These are phyloP conservation scores for Agelastica alni DNA, from an alignment of 2,888 invertebrate genomes.

Conservation along the genomic window DNA sequence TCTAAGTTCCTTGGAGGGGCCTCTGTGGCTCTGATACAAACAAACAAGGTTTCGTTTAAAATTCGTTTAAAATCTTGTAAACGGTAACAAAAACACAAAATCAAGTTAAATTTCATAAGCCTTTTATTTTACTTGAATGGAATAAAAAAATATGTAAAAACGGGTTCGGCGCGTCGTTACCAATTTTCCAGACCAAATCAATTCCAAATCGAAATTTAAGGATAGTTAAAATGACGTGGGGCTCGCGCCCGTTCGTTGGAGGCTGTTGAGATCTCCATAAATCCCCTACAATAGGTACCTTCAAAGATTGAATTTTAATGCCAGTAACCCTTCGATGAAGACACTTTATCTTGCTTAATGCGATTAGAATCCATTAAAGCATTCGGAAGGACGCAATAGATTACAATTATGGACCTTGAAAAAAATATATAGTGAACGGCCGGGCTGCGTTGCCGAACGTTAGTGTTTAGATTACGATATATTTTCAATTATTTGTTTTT, in stretches of 20 bases:
- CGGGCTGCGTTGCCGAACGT: conserved; percentile 11
- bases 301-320: conserved; percentile 28
- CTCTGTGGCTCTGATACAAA: no score
- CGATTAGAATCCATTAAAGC: conserved; percentile 37
- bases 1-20: no score
- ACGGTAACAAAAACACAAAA: no score
- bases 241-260: not conserved
- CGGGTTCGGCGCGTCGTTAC: not conserved
- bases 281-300: conserved; percentile 18
- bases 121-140: no score
- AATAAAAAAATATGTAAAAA: not conserved
- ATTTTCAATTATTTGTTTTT: no score
- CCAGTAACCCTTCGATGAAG: conserved; percentile 21
- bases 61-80: no score
- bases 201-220: not conserved
- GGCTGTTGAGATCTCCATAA: conserved; percentile 17
- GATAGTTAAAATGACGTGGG: conserved; percentile 5
- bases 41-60: no score
- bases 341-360: conserved; percentile 29
- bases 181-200: not conserved
- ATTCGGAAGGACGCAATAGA: conserved; percentile 37
- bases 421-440: conserved; percentile 24
- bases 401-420: conserved; percentile 33
- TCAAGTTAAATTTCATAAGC: no score
- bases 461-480: no score